phyloP scores from a whole-genome alignment of 2,113 vertebrate species.

The Amia ocellicauda region DNA sequence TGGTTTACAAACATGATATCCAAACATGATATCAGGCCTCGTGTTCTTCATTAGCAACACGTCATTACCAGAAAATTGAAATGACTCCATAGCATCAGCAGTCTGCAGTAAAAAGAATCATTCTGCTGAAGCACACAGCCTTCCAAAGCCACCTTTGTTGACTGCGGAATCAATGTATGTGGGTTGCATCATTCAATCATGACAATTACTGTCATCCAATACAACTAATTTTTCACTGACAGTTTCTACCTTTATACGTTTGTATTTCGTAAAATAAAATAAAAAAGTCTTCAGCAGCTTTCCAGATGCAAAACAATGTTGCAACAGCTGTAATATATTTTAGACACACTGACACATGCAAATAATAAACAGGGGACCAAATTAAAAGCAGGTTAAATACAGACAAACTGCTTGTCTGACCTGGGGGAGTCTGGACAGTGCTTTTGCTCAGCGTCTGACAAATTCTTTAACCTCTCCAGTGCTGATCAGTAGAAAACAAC shows the following conservation, averaged over 20 bases:
- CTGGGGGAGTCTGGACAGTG: conserved; percentile 31
- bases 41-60: no score
- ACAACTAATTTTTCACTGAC: neutral
- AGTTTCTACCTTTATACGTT: neutral
- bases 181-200: no score
- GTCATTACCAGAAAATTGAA: no score
- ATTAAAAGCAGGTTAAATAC: conserved; percentile 11
- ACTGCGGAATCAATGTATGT: no score
- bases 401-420: conserved; percentile 30
- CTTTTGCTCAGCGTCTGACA: conserved; percentile 46
- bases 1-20: no score
- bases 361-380: neutral
- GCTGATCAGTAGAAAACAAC: conserved; percentile 55
- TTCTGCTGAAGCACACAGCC: no score
- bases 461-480: conserved; percentile 52
- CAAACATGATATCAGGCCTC: no score
- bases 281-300: neutral
- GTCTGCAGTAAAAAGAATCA: no score
- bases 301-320: neutral
- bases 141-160: no score
- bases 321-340: conserved; percentile 7
- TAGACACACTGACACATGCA: neutral
- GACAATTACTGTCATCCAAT: no score
- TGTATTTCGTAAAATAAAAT: neutral
- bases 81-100: no score